These are phyloP conservation scores for Calameuta idolon DNA, from an alignment of 2,888 invertebrate genomes.

Conservation along the genomic window DNA sequence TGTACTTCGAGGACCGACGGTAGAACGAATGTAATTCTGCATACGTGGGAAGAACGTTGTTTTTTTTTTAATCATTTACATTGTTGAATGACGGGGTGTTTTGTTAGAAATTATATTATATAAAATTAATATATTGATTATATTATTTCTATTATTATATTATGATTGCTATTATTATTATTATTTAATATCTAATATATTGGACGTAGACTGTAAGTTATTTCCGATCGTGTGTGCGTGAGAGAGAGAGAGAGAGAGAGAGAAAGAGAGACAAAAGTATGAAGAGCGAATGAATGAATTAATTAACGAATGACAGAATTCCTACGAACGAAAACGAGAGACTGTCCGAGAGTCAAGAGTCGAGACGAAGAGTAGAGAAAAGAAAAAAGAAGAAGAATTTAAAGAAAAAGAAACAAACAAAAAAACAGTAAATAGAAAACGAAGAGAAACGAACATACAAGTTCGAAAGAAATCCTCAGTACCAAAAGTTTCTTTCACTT, in stretches of 20 bases:
- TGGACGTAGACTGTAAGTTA: slow-evolving; percentile 60
- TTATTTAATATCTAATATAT: slow-evolving; percentile 66
- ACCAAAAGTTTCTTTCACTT: slow-evolving; percentile 50
- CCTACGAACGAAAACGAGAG: not conserved
- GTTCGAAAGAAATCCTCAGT: slow-evolving; percentile 38
- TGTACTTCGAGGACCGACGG: not conserved
- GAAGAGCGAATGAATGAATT: slow-evolving; percentile 27
- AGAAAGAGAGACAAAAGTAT: slow-evolving; percentile 21
- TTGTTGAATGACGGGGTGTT: slow-evolving; percentile 48
- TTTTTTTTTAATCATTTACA: slow-evolving; percentile 51
- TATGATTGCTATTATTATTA: slow-evolving; percentile 30
- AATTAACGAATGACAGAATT: not conserved
- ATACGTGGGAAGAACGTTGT: slow-evolving; percentile 37
- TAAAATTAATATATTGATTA: slow-evolving; percentile 65
- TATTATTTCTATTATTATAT: slow-evolving; percentile 40
- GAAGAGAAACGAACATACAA: slow-evolving; percentile 15
- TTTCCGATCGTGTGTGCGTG: slow-evolving; percentile 44
- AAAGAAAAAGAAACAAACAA: too few species aligned
- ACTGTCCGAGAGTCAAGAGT: not conserved
- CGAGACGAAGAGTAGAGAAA: not conserved
- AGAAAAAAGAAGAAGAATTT: not conserved
- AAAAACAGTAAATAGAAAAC: slow-evolving; percentile 17
- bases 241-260: slow-evolving; percentile 26
- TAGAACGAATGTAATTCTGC: slow-evolving; percentile 9
- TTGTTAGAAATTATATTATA: slow-evolving; percentile 66